Base-by-base conservation (phyloP, 1,140 invertebrate genomes). In the Platyscapa corneri region DNA sequence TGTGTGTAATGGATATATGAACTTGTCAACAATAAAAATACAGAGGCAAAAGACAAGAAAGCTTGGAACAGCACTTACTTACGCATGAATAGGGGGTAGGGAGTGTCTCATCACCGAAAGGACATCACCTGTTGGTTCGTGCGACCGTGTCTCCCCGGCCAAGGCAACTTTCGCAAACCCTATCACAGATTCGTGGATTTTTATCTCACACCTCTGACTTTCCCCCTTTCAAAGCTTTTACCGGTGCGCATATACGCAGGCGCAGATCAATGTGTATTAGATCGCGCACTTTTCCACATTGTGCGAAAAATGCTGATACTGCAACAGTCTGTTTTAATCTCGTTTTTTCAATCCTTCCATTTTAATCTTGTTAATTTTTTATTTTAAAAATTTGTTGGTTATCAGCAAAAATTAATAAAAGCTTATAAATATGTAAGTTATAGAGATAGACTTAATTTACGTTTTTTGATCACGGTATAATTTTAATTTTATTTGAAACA, bases 41-140 rank as follows among this genome's bases (percentile, higher is more conserved):
- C 23, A 3, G 3, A 60, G 14, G 10, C 20, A 27, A 18, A 16
- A 53, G 56, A 3, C 10, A 53, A 10, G 49, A 53, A 27, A 60
- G 14, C 14, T 60, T 60, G 3, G 0, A 27, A 60, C 2, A 60
- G 10, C 56, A 27, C 27, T 27, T 14, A 14, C 14, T 60, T 60
- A 27, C n/a, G 5, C 75, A 37, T 23, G 46, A 20, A 53, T n/a
- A 6, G 60, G 10, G 12, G 23, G 10, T 42, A 67, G 79, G 79
- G 79, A 81, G 79, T 81, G 79, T 81, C 79, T 81, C 78, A 34
- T 27, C 60, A 37, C 60, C 39, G 12, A 65, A 32, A 34, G 8
- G 42, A 6, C 79, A 67, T 80, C 79, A 81, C 79, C 79, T 81
- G 79, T 81, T 81, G 79, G 79, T 67, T 80, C 78, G 42, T 37